phyloP scores from a whole-genome alignment of 2,888 invertebrate genomes.

The Catocala nupta region DNA sequence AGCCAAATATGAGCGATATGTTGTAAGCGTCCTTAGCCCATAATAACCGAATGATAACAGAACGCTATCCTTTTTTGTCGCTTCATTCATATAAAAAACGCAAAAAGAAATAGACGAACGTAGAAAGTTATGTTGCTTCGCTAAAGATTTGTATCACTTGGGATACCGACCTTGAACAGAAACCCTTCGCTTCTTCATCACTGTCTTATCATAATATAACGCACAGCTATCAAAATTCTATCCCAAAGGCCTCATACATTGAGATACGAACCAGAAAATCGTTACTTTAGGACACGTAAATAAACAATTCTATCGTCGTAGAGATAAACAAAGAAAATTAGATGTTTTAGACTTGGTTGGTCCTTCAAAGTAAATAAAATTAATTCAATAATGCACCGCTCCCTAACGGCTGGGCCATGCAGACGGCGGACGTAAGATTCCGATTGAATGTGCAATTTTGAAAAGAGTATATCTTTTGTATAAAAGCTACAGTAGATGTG shows the following conservation, averaged over 20 bases:
- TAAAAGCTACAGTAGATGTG: no score
- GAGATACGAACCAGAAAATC: slow-evolving; percentile 4
- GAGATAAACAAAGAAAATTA: slow-evolving; percentile 36
- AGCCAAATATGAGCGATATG: no score
- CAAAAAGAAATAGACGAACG: no score
- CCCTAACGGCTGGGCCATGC: slow-evolving; percentile 28
- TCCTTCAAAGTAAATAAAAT: slow-evolving; percentile 49
- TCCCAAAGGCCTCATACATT: neutral
- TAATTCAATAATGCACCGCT: slow-evolving; percentile 54
- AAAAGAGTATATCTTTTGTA: neutral
- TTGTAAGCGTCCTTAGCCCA: no score
- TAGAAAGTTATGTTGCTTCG: no score
- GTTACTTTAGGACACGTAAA: slow-evolving; percentile 29
- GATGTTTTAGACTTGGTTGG: slow-evolving; percentile 23
- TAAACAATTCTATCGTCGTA: slow-evolving; percentile 28
- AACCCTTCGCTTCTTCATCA: neutral
- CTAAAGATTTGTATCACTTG: no score
- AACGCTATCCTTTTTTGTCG: no score
- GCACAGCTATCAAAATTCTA: neutral
- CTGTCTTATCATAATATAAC: slow-evolving; percentile 7
- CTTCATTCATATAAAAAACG: no score
- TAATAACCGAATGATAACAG: no score
- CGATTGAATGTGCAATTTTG: neutral
- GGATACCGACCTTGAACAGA: neutral
- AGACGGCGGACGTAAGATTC: neutral